These are phyloP conservation scores for Pocillopora verrucosa DNA, from an alignment of 64 coral and sea anemone genomes.

Conservation along the genomic window DNA sequence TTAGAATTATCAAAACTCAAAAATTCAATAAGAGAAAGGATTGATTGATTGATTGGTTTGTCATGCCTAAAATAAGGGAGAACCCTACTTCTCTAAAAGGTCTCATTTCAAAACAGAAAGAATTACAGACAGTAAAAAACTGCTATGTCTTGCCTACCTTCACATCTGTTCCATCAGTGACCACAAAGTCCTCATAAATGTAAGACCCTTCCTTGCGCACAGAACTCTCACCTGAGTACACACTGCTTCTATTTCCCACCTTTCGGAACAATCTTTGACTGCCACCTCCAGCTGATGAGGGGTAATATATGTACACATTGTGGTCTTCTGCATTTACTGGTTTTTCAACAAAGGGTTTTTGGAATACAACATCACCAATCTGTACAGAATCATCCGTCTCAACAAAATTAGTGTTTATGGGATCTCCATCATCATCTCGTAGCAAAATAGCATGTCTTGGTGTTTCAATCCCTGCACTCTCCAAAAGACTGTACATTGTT, in stretches of 20 bases:
- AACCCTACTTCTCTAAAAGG: too few species aligned
- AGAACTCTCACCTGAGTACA: slow-evolving; percentile 89
- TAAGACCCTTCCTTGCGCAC: slow-evolving; percentile 91
- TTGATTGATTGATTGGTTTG: too few species aligned
- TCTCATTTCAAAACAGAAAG: too few species aligned
- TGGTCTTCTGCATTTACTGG: slow-evolving; percentile 96
- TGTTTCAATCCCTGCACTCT: slow-evolving; percentile 77
- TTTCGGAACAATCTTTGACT: slow-evolving; percentile 94
- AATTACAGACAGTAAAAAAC: too few species aligned
- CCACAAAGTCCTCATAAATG: slow-evolving; percentile 99
- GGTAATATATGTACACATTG: slow-evolving; percentile 93
- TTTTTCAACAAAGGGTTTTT: slow-evolving; percentile 98
- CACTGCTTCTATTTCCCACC: slow-evolving; percentile 93
- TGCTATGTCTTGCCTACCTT: slow-evolving; percentile 45
- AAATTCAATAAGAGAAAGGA: too few species aligned
- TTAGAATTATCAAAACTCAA: too few species aligned
- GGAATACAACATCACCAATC: slow-evolving; percentile 86
- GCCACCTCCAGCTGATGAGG: slow-evolving; percentile 87
- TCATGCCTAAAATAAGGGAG: too few species aligned
- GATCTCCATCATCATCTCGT: slow-evolving; percentile 77
- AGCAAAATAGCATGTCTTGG: slow-evolving; percentile 83
- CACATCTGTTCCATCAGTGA: slow-evolving; percentile 98
- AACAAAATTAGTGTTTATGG: slow-evolving; percentile 80
- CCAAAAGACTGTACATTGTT: slow-evolving; percentile 75
- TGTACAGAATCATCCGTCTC: slow-evolving; percentile 89